Conservation (phyloP, 2,113 vertebrate species). For the Muscicapa adusta region DNA sequence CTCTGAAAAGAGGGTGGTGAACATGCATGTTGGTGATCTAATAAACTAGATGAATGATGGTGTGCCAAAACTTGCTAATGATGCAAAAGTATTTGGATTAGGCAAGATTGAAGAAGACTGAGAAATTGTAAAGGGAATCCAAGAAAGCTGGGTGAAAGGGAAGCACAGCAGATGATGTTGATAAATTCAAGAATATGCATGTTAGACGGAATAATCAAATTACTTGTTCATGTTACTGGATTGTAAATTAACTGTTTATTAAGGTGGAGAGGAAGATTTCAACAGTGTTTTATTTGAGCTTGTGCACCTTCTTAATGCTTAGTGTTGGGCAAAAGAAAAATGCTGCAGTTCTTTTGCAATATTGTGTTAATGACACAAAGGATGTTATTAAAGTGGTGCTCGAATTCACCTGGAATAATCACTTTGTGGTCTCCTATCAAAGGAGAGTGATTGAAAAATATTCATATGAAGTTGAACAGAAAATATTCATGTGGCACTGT, state of each 20-base stretch:
- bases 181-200: slow-evolving; percentile 59
- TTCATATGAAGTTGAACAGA: neutral
- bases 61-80: slow-evolving; percentile 61
- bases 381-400: neutral
- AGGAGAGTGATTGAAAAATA: neutral
- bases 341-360: neutral
- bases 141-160: slow-evolving; percentile 53
- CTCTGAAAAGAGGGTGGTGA: slow-evolving; percentile 35
- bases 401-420: neutral
- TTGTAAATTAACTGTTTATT: slow-evolving; percentile 2
- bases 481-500: neutral
- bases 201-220: slow-evolving; percentile 28
- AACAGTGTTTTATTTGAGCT: neutral
- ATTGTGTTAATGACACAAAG: neutral
- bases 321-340: neutral
- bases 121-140: slow-evolving; percentile 28
- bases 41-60: slow-evolving; percentile 51
- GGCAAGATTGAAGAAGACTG: slow-evolving; percentile 33
- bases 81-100: slow-evolving; percentile 57
- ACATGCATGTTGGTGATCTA: slow-evolving; percentile 31
- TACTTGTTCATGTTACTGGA: neutral
- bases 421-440: neutral
- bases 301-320: neutral
- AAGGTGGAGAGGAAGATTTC: neutral
- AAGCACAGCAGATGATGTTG: slow-evolving; percentile 34